Evolutionary conservation across 2,888 invertebrate genomes (phyloP).

Genomic region (Lomographa bimaculata): DNA sequence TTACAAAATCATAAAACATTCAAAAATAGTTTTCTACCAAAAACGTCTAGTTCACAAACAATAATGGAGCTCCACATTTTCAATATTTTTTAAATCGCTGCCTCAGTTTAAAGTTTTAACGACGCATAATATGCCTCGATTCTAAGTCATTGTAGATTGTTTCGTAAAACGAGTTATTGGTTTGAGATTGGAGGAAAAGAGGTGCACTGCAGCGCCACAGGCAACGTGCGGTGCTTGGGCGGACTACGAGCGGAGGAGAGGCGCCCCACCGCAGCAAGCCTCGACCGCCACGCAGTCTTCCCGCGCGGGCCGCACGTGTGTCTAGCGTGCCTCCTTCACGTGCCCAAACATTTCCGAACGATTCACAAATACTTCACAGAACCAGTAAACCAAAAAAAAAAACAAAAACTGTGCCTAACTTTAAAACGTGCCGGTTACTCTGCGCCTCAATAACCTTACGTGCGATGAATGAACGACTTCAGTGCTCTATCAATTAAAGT

Average conservation of each 20-base stretch:
- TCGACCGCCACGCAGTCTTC: conserved; percentile 82
- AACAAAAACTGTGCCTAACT: conserved; percentile 46
- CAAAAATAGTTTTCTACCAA: no score
- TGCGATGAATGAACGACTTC: conserved; percentile 56
- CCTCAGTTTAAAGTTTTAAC: no score
- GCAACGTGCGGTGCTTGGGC: conserved; percentile 47
- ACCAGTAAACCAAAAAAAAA: conserved; percentile 54
- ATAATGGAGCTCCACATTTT: no score
- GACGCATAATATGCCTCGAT: conserved; percentile 17
- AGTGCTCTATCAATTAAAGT: conserved; percentile 70
- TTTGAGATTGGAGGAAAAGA: conserved; percentile 24
- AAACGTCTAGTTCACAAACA: no score
- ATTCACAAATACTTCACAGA: conserved; percentile 52
- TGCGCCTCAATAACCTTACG: conserved; percentile 41
- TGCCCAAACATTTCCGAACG: conserved; percentile 59
- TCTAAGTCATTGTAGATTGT: conserved; percentile 20
- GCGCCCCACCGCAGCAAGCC: conserved; percentile 63
- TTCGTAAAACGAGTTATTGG: conserved; percentile 24
- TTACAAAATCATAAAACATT: no score
- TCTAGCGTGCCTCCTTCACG: conserved; percentile 65
- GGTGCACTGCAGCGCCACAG: conserved; percentile 55
- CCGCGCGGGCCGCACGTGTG: conserved; percentile 80
- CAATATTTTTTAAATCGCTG: no score
- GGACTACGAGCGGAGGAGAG: conserved; percentile 50
- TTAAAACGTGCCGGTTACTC: conserved; percentile 49